Percentiles rank a stretch among this genome's conserved stretches.
Conservation (phyloP, 1,140 invertebrate species). For the Zaprionus camerounensis region DNA sequence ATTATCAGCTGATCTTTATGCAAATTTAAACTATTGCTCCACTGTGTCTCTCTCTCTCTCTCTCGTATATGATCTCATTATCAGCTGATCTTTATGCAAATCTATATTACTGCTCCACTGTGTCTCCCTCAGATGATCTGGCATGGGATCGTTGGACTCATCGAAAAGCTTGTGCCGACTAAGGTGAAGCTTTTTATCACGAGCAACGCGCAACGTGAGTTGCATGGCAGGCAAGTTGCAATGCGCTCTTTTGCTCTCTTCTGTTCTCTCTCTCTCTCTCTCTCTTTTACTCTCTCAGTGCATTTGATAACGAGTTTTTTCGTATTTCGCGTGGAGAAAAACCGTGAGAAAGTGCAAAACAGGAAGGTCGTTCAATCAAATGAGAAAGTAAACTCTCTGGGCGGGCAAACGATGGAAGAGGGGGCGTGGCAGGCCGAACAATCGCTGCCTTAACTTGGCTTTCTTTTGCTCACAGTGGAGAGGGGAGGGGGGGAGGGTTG, state of each 20-base stretch:
- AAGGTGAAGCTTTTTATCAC: constrained; percentile 55
- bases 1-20: not conserved
- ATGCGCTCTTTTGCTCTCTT: not conserved
- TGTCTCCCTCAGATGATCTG: constrained; percentile 13
- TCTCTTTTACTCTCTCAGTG: constrained; percentile 31
- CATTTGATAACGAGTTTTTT: constrained; percentile 71
- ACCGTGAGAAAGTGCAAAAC: constrained; percentile 71
- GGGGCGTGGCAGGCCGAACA: constrained; percentile 21
- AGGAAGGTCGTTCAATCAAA: constrained; percentile 74
- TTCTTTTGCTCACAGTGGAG: constrained; percentile 37
- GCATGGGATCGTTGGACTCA: constrained; percentile 35
- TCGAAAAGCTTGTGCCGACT: constrained; percentile 39
- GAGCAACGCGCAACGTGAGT: constrained; percentile 48
- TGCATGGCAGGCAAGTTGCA: constrained; percentile 36
- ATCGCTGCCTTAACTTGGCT: constrained; percentile 31
- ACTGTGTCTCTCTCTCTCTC: constrained; percentile 27
- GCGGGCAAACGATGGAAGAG: not conserved
- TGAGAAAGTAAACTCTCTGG: constrained; percentile 61
- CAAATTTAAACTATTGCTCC: not conserved
- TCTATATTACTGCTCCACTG: constrained; percentile 22
- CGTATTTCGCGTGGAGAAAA: constrained; percentile 45
- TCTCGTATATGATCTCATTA: not conserved
- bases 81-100: not conserved
- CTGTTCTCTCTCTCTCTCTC: constrained; percentile 25
- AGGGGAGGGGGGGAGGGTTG: no score